Conservation (phyloP, 2,888 invertebrate genomes). For the Orthosia incerta region DNA sequence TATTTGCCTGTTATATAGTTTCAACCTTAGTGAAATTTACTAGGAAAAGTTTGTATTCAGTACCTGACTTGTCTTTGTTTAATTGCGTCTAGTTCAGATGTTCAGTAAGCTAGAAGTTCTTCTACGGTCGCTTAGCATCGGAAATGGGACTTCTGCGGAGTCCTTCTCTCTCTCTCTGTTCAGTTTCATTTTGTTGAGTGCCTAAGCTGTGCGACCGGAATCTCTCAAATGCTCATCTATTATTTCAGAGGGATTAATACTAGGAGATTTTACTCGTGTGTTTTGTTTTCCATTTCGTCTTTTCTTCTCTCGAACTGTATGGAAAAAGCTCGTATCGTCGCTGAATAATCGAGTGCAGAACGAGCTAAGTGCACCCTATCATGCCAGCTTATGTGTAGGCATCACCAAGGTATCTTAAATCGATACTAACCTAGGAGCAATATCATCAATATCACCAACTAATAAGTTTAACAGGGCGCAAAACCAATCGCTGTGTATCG, state of each 20-base stretch:
- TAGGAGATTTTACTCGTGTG: not conserved
- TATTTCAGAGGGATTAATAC: slow-evolving; percentile 23
- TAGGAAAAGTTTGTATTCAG: too few species aligned
- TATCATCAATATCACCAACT: slow-evolving; percentile 6
- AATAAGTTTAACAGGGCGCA: slow-evolving; percentile 9
- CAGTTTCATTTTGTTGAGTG: slow-evolving; percentile 44
- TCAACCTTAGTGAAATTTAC: too few species aligned
- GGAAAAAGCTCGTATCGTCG: too few species aligned
- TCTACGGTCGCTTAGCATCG: not conserved
- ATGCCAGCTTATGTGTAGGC: not conserved
- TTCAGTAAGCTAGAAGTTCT: not conserved
- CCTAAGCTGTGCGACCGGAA: slow-evolving; percentile 20
- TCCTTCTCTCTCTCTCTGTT: not conserved
- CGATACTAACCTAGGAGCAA: not conserved
- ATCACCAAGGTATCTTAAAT: not conserved
- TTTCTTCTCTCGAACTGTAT: too few species aligned
- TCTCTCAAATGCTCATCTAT: slow-evolving; percentile 29
- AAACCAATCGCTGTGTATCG: slow-evolving; percentile 1
- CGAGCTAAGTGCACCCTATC: too few species aligned
- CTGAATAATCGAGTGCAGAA: too few species aligned
- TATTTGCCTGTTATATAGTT: too few species aligned
- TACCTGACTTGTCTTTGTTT: not conserved
- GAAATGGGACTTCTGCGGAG: slow-evolving; percentile 2
- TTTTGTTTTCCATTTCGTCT: not conserved
- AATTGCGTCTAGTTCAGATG: not conserved